Base-by-base conservation (phyloP, 2,797 vertebrate species). In the Todus mexicanus region DNA sequence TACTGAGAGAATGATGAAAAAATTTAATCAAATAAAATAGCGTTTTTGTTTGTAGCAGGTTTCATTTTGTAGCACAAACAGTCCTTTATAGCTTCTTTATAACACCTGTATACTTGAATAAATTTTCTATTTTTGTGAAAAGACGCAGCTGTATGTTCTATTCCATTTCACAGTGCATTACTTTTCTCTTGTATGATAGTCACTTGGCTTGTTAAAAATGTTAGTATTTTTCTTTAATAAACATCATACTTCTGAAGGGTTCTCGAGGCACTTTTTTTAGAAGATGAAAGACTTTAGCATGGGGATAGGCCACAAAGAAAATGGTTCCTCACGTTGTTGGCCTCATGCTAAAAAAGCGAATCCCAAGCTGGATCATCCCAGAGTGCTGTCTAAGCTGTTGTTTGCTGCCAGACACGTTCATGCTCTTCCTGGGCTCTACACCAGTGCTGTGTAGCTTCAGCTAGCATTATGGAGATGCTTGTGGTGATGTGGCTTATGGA, bases 51-150 rank as follows among this genome's bases (percentile, higher is more conserved):
- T 95, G 57, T 90, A 92, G 91, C 91, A 93, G 71, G 80, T 90
- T 91, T 73, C 40, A 73, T 68, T 96, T 94, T 91, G 73, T 61
- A 85, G 31, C 45, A 63, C 79, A 92, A 60, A 75, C 45, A 65
- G 64, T 95, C 94, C 92, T 96, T 96, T 96, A 89, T 89, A 89
- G 77, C 72, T 87, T 94, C 80, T 96, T 80, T 92, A 59, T 94
- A 95, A 90, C 92, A 61, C 45, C 27, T 43, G 27, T 89, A 43
- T 94, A 94, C 65, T 93, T 90, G 86, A 94, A 96, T 94, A 89
- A 63, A 71, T 92, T 96, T 94, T 90, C 72, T 95, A 27, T 70
- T 89, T 85, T 76, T 91, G 76, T 97, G 77, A 72, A 77, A 90
- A 93, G 65, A 74, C 60, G 20, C 68, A 84, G 74, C 84, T 90